Evolutionary conservation across 2,797 vertebrate genomes (phyloP), one percentile per base, ranked within the genome.

Genomic region (Neopelma chrysocephalum): DNA sequence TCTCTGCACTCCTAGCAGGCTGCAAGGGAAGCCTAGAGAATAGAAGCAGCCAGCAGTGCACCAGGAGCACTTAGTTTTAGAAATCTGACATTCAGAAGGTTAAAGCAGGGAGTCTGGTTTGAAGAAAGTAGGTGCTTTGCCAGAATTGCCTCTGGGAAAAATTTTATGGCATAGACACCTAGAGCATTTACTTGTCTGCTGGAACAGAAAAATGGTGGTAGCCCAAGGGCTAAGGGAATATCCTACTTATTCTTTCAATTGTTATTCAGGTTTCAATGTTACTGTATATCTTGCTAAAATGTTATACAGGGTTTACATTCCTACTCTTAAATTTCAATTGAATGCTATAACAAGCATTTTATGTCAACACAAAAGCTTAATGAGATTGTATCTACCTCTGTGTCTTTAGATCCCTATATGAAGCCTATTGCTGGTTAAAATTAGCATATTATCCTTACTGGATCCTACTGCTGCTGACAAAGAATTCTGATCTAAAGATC

Each of bases 151-250:
- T 93, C 75, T 91, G 69, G 95, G 82, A 89, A 94, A 75, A 68
- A 91, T 97, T 79, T 92, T 84, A 87, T 82, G 66, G 86, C 56
- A 54, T 10, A 92, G 90, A 65, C 68, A 94, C 69, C 85, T 95
- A 71, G 29, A 58, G 89, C 93, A 53, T 56, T 93, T 87, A 64
- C 47, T 92, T 95, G 89, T 88, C 51, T 93, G 82, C 58, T 50
- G 68, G 82, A 86, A 90, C 1, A 87, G 82, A 96, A 89, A 82
- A 94, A 87, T 45, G 48, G 43, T 9, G 40, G 80, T 96, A 93
- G 95, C 96, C 95, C 94, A 94, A 94, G 93, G 95, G 95, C 95
- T 93, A 75, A 80, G 86, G 65, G 90, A 91, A 89, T 89, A 94
- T 93, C 78, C 62, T 64, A 43, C 40, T 69, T 77, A 38, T 29